These are phyloP conservation scores for Amphiprion clarkii DNA, from an alignment of 2,797 vertebrate genomes.

Conservation along the genomic window DNA sequence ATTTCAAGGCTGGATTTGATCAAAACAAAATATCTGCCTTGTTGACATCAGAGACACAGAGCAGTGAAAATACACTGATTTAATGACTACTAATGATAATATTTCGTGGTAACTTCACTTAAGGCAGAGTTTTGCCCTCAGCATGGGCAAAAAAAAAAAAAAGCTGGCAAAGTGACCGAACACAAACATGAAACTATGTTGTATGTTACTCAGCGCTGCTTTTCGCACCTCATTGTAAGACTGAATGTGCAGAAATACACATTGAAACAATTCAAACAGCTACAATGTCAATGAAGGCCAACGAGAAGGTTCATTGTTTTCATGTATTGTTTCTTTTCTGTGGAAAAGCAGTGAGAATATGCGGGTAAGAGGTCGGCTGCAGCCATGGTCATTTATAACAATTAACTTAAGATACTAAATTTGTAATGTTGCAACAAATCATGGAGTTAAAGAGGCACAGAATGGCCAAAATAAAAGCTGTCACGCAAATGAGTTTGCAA, in stretches of 20 bases:
- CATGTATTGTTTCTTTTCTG: conserved; percentile 4
- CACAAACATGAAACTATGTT: not conserved
- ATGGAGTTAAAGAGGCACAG: not conserved
- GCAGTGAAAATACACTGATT: conserved; percentile 18
- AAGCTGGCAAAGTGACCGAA: conserved; percentile 21
- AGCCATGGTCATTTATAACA: conserved; percentile 17
- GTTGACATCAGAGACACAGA: conserved; percentile 39
- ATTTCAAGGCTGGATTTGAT: conserved; percentile 66
- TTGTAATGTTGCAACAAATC: not conserved
- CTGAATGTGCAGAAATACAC: not conserved
- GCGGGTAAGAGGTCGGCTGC: not conserved
- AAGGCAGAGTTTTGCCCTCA: conserved; percentile 7
- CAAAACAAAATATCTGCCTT: conserved; percentile 64
- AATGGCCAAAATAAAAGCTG: conserved; percentile 4
- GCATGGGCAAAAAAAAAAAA: not conserved
- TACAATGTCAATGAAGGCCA: conserved; percentile 13
- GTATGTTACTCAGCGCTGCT: not conserved
- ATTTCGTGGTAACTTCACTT: conserved; percentile 19
- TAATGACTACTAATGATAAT: conserved; percentile 62
- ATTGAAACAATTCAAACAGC: not conserved
- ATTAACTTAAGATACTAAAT: not conserved
- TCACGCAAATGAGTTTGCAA: not conserved
- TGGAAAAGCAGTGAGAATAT: conserved; percentile 3
- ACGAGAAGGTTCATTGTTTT: not conserved
- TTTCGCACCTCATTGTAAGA: not conserved